These are phyloP conservation scores for Drosophila bocki DNA, from an alignment of 1,140 invertebrate species.

Conservation along the genomic window DNA sequence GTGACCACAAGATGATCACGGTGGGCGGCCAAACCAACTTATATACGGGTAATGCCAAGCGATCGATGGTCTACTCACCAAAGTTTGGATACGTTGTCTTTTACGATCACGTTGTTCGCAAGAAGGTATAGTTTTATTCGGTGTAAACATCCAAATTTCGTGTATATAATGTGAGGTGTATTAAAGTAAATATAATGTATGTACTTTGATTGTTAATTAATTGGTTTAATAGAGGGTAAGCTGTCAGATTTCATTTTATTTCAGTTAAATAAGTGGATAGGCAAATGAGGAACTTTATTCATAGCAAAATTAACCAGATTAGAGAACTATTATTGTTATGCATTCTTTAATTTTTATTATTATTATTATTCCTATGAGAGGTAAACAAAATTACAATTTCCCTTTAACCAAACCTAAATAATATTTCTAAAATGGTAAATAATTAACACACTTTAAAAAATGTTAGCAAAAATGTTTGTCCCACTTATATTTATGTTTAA, in stretches of 20 bases:
- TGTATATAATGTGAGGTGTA: neutral
- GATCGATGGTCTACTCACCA: constrained; percentile 57
- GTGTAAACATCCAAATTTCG: constrained; percentile 4
- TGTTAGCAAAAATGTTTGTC: neutral
- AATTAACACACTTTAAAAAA: neutral
- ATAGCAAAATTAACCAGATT: neutral
- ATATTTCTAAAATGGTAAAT: neutral
- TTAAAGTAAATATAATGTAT: neutral
- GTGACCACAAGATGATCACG: constrained; percentile 75
- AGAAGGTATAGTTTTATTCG: constrained; percentile 59
- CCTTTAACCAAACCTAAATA: neutral
- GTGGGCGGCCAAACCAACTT: constrained; percentile 42
- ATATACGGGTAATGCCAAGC: constrained; percentile 52
- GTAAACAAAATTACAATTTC: too few relatives aligned
- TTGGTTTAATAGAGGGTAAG: neutral
- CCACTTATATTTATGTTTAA: neutral
- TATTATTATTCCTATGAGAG: neutral
- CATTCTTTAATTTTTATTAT: too few relatives aligned
- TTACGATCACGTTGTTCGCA: constrained; percentile 79
- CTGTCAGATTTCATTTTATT: neutral
- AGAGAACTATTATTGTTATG: neutral
- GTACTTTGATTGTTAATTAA: neutral
- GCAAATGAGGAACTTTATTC: neutral
- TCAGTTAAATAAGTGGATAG: neutral
- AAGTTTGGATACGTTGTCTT: constrained; percentile 67